Conservation (phyloP, 2,888 invertebrate species). For the Drosophila meridiana region DNA sequence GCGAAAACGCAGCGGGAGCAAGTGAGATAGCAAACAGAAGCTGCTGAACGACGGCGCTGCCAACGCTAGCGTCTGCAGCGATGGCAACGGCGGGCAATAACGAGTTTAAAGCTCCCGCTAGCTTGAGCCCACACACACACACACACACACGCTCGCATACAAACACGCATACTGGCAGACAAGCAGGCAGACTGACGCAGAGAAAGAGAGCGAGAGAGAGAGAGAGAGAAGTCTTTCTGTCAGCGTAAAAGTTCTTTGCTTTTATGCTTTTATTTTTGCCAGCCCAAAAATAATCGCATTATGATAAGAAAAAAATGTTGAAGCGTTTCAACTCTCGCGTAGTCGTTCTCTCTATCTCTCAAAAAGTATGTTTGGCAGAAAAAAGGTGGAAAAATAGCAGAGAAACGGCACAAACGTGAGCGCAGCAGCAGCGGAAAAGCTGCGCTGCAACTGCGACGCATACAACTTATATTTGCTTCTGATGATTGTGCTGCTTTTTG, state of each 20-base stretch:
- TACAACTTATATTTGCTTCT: conserved; percentile 75
- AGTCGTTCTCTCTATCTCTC: conserved; percentile 8
- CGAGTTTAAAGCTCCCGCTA: conserved; percentile 74
- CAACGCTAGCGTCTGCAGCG: conserved; percentile 11
- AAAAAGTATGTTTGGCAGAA: conserved; percentile 22
- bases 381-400: conserved; percentile 48
- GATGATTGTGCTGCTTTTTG: conserved; percentile 69
- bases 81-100: conserved; percentile 54
- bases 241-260: conserved; percentile 66
- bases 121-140: conserved; percentile 50
- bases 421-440: conserved; percentile 21
- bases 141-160: conserved; percentile 24
- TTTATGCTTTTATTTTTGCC: conserved; percentile 64
- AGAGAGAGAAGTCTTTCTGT: conserved; percentile 32
- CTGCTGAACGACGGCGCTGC: conserved; percentile 48
- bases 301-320: conserved; percentile 63
- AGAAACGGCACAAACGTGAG: conserved; percentile 30
- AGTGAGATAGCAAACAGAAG: conserved; percentile 44
- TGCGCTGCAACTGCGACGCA: conserved; percentile 43
- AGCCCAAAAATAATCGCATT: conserved; percentile 72
- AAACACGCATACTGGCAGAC: conserved; percentile 7
- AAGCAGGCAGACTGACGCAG: conserved; percentile 22
- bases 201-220: conserved; percentile 4
- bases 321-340: conserved; percentile 22
- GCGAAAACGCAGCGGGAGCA: conserved; percentile 13